Evolutionary conservation across 1,140 invertebrate genomes (phyloP).

Genomic region (Aphaenogaster ashmeadi): DNA sequence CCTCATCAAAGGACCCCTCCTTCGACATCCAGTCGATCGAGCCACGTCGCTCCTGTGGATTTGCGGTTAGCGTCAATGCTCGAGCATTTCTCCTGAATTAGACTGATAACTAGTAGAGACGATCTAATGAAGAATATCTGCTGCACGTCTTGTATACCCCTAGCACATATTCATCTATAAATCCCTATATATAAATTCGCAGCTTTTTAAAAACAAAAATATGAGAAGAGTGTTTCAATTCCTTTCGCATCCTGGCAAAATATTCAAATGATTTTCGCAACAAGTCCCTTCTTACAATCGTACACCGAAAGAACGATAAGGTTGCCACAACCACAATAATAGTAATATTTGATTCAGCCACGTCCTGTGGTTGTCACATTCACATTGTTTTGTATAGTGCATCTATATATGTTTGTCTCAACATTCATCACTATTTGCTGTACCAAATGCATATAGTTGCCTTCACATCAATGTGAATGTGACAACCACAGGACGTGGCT

Average conservation of each 20-base stretch:
- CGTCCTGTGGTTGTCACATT: too few relatives aligned
- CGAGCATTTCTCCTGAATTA: slow-evolving; percentile 46
- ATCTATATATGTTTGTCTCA: too few relatives aligned
- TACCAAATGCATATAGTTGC: too few relatives aligned
- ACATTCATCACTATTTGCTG: too few relatives aligned
- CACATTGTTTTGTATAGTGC: too few relatives aligned
- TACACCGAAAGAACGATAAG: too few relatives aligned
- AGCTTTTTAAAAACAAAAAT: not conserved
- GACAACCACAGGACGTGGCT: too few relatives aligned
- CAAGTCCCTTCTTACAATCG: not conserved
- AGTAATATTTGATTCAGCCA: too few relatives aligned
- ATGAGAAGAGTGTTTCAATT: not conserved
- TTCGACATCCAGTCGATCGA: slow-evolving; percentile 52
- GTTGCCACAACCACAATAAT: too few relatives aligned
- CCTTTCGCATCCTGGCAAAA: not conserved
- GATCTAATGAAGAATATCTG: not conserved
- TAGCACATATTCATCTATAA: not conserved
- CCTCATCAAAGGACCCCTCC: slow-evolving; percentile 50
- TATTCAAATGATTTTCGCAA: not conserved
- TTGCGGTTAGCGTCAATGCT: slow-evolving; percentile 42
- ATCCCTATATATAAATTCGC: not conserved
- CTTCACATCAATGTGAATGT: too few relatives aligned
- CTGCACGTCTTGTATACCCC: not conserved
- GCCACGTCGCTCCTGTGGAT: slow-evolving; percentile 42
- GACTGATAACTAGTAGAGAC: slow-evolving; percentile 16